A percentile compares a stretch with the other conserved stretches of the same genome.
These are phyloP conservation scores for Myotis myotis DNA, from an alignment of 2,797 vertebrate genomes.

Conservation along the genomic window DNA sequence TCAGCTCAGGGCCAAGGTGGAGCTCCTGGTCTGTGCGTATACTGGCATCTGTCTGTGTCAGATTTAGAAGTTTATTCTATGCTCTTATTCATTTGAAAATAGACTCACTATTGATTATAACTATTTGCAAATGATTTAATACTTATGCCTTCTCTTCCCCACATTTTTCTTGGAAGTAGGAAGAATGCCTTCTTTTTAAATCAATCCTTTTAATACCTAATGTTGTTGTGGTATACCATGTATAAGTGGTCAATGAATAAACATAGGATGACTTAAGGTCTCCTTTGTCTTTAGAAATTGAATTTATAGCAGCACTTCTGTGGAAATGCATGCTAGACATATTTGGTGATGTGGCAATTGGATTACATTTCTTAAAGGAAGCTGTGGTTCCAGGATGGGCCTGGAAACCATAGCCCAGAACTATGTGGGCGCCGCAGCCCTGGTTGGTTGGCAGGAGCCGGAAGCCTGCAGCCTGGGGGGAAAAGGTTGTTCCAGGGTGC, in stretches of 20 bases:
- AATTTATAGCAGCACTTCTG: background rate
- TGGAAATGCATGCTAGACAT: background rate
- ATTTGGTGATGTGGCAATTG: conserved; percentile 62
- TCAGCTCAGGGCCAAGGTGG: background rate
- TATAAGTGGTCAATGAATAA: background rate
- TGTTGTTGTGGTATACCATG: background rate
- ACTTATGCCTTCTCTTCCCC: background rate
- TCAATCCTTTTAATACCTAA: background rate
- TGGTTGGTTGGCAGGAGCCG: background rate
- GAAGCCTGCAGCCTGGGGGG: background rate
- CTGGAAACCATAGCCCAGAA: conserved; percentile 28
- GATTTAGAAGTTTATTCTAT: background rate
- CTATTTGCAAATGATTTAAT: background rate
- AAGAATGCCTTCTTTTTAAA: background rate
- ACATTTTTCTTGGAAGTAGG: background rate
- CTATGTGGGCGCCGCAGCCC: background rate
- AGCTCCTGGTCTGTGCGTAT: background rate
- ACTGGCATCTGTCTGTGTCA: background rate
- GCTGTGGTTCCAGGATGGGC: conserved; percentile 32
- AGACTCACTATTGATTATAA: background rate
- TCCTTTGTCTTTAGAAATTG: conserved; percentile 6
- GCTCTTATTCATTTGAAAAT: conserved; percentile 8
- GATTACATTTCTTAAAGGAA: conserved; percentile 55
- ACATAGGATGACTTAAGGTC: background rate
- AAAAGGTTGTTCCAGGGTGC: conserved; percentile 70